phyloP scores from a whole-genome alignment of 2,888 invertebrate species.

The Saturnia pavonia region DNA sequence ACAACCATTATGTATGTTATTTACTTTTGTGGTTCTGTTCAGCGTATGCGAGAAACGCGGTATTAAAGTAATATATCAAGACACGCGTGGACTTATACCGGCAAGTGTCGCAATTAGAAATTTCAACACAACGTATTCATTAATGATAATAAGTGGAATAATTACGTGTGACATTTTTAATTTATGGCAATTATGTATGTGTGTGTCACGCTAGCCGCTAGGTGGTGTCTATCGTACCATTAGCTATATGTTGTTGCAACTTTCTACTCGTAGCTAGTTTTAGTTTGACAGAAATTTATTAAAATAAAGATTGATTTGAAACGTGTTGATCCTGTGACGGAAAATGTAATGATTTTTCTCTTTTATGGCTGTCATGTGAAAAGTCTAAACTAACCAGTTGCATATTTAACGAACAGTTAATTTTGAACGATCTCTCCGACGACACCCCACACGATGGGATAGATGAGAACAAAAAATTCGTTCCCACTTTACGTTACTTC shows the following conservation, averaged over 20 bases:
- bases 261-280: background rate
- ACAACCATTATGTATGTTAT: background rate
- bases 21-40: background rate
- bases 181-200: background rate
- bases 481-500: too few species aligned
- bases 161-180: conserved; percentile 5
- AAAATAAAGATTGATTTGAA: background rate
- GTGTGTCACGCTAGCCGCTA: background rate
- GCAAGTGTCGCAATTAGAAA: background rate
- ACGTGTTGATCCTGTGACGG: background rate
- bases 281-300: background rate
- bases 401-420: too few species aligned
- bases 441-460: too few species aligned
- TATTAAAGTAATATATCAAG: background rate
- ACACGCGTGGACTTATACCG: background rate
- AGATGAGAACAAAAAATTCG: too few species aligned
- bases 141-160: conserved; percentile 6
- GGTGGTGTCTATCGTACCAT: background rate
- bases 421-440: too few species aligned
- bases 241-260: background rate
- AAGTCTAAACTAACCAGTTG: background rate
- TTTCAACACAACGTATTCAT: background rate
- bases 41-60: background rate
- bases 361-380: background rate
- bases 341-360: background rate